Conservation (phyloP, 1,140 invertebrate species). For the Brachionus asplanchnoidis region DNA sequence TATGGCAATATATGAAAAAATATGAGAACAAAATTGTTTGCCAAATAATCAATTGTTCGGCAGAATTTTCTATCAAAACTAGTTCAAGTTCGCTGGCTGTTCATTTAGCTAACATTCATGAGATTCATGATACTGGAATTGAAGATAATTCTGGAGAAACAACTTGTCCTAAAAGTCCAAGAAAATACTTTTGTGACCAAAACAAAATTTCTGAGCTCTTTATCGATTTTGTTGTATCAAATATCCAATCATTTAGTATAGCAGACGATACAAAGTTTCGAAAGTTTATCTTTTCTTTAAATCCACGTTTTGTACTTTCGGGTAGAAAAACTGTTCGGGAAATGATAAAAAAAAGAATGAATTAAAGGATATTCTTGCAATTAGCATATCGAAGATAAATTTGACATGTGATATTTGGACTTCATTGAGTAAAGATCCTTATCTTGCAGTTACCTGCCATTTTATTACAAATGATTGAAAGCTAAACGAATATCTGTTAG, state of each 20-base stretch:
- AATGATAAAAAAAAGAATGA: background rate
- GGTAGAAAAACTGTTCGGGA: background rate
- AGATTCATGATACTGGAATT: background rate
- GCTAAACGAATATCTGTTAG: too few relatives aligned
- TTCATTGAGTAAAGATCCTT: background rate
- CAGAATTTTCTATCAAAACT: background rate
- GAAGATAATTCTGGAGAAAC: background rate
- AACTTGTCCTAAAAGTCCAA: background rate
- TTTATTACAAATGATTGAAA: too few relatives aligned
- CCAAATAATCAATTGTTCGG: background rate
- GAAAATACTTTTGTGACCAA: background rate
- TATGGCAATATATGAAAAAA: background rate
- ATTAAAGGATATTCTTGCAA: background rate
- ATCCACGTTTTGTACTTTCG: too few relatives aligned
- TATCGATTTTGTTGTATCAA: too few relatives aligned
- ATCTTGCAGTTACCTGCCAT: background rate
- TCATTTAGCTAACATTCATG: background rate
- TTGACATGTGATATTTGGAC: background rate
- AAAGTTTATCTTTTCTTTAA: too few relatives aligned
- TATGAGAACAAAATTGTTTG: background rate
- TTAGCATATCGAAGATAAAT: background rate
- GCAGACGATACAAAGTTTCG: too few relatives aligned
- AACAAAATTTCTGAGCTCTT: background rate
- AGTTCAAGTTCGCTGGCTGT: background rate
- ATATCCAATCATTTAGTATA: too few relatives aligned